Evolutionary conservation across 1,140 invertebrate species (phyloP).

Genomic region (Neuroterus valhalla): DNA sequence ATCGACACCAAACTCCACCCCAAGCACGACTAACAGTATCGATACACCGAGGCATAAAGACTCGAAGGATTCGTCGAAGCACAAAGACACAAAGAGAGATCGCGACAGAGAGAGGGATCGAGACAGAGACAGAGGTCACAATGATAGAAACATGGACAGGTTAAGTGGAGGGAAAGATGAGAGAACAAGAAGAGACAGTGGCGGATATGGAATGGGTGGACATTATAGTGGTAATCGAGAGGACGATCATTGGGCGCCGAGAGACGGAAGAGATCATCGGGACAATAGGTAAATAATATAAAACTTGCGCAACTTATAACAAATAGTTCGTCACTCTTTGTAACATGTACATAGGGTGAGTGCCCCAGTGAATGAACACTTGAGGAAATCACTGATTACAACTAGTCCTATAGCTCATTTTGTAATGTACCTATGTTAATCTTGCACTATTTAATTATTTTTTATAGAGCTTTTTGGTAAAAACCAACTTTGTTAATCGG

Average conservation of each 20-base stretch:
- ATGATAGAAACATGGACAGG: conserved; percentile 63
- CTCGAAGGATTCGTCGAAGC: conserved; percentile 56
- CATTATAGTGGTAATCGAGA: conserved; percentile 69
- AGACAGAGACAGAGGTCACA: conserved; percentile 60
- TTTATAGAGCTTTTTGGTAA: too few species aligned
- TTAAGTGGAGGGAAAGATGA: conserved; percentile 65
- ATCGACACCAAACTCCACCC: conserved; percentile 54
- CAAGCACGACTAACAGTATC: conserved; percentile 55
- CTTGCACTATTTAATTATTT: too few species aligned
- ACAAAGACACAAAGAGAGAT: conserved; percentile 65
- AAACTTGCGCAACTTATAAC: background rate
- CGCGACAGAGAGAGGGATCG: conserved; percentile 58
- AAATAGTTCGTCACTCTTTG: background rate
- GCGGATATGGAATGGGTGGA: conserved; percentile 60
- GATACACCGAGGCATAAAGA: conserved; percentile 63
- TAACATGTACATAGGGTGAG: background rate
- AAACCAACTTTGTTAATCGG: too few species aligned
- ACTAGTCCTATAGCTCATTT: too few species aligned
- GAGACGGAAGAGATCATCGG: conserved; percentile 66
- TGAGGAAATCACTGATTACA: too few species aligned
- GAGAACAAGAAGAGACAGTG: conserved; percentile 68
- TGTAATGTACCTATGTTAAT: too few species aligned
- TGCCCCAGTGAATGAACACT: too few species aligned
- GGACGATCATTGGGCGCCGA: conserved; percentile 68
- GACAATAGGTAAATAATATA: conserved; percentile 63